Evolutionary conservation across 1,140 invertebrate genomes (phyloP).

Genomic region (Drepana arcuata): DNA sequence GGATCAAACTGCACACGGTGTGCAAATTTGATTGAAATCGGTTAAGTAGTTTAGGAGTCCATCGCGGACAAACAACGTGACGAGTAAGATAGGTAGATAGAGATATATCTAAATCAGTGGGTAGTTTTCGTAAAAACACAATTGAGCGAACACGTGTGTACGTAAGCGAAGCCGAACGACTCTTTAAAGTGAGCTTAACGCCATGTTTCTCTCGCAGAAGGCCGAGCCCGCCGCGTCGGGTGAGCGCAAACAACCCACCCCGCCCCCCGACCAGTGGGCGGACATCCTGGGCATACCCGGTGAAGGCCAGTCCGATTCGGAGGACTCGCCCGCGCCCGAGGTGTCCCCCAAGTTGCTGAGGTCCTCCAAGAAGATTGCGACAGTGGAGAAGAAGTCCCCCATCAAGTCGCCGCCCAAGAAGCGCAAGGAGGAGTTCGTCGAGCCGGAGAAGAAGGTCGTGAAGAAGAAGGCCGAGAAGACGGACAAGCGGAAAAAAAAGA

Average conservation of each 20-base stretch:
- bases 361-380: slow-evolving; percentile 51
- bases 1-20: too few species aligned
- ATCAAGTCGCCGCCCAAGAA: slow-evolving; percentile 50
- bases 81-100: too few species aligned
- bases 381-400: slow-evolving; percentile 32
- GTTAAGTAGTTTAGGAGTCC: too few species aligned
- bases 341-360: slow-evolving; percentile 42
- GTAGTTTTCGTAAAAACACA: too few species aligned
- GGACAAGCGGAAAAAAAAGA: slow-evolving; percentile 53
- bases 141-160: too few species aligned
- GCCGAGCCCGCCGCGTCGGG: slow-evolving; percentile 32
- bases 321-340: slow-evolving; percentile 6
- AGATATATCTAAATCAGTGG: too few species aligned
- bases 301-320: slow-evolving; percentile 25
- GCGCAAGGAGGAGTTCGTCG: slow-evolving; percentile 34
- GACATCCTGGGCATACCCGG: slow-evolving; percentile 60
- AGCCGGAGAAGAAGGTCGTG: slow-evolving; percentile 29
- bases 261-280: slow-evolving; percentile 58
- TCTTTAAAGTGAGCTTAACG: too few species aligned
- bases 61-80: too few species aligned
- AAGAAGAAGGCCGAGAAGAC: slow-evolving; percentile 28
- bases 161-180: too few species aligned
- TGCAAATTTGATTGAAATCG: too few species aligned
- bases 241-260: slow-evolving; percentile 48
- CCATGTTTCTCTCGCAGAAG: slow-evolving; percentile 24